A percentile compares a stretch with the other conserved stretches of the same genome.
Conservation (phyloP, 2,888 invertebrate genomes). For the Drosophila algonquin region DNA sequence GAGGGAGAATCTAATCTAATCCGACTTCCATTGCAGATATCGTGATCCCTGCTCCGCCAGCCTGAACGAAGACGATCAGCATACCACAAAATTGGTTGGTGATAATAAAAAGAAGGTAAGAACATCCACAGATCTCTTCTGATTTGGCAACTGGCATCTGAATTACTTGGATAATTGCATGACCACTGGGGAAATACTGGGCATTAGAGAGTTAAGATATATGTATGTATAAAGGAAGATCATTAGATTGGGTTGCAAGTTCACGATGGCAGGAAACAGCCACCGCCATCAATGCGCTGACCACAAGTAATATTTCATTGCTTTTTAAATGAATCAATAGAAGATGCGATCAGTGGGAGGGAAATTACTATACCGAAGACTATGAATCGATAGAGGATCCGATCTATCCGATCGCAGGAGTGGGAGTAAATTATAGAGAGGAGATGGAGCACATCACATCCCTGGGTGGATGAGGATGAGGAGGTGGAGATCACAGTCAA, state of each 20-base stretch:
- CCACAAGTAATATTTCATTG: constrained; percentile 36
- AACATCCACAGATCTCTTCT: too few relatives aligned
- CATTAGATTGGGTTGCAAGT: constrained; percentile 4
- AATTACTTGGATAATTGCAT: constrained; percentile 32
- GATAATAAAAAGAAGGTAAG: constrained; percentile 92
- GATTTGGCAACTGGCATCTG: background rate
- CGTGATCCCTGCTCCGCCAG: constrained; percentile 96
- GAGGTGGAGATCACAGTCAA: background rate
- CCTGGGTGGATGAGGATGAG: background rate
- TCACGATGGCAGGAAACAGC: constrained; percentile 7
- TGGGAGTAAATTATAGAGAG: background rate
- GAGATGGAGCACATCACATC: background rate
- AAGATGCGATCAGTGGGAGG: background rate
- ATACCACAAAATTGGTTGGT: constrained; percentile 94
- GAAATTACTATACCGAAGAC: background rate
- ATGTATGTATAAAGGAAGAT: constrained; percentile 9
- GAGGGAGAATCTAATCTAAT: constrained; percentile 25
- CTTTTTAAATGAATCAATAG: constrained; percentile 26
- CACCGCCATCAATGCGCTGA: background rate
- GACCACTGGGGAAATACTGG: constrained; percentile 14
- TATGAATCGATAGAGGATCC: background rate
- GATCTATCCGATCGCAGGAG: background rate
- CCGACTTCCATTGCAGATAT: constrained; percentile 84
- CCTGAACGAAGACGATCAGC: constrained; percentile 94
- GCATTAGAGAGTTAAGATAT: constrained; percentile 10